Base-by-base conservation (phyloP, 2,113 vertebrate species). In the Lates calcarifer region DNA sequence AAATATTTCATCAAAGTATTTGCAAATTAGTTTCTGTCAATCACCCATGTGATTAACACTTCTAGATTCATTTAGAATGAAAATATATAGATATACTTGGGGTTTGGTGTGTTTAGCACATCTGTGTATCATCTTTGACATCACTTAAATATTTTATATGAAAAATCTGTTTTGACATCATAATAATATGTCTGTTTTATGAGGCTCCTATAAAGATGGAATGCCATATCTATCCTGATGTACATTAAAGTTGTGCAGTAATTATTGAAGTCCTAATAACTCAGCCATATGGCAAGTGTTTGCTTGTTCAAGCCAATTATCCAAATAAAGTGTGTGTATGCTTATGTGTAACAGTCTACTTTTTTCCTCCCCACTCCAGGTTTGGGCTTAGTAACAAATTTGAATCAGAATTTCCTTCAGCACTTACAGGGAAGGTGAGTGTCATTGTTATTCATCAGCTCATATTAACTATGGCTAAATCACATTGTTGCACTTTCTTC, bases 351-450 rank as follows among this genome's bases (percentile, higher is more conserved):
- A 78, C 15, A 13, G 1, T 55, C 4, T 28, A 4, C 7, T 39
- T 29, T 29, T 63, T 41, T 43, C 8, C 9, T 60, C 18, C 11
- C 7, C 18, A 2, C 24, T 8, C 9, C 93, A 99, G 98, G 89
- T 99, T 99, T 96, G 98, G 98, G 89, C 95, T 99, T 74, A 99
- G 97, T 94, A 99, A 99, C 96, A 99, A 98, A 96, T 99, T 99
- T 92, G 98, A 99, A 95, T 96, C 97, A 62, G 98, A 99, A 94
- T 99, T 99, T 89, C 98, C 98, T 77, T 99, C 98, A 79, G 97
- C 97, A 58, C 96, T 99, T 89, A 99, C 98, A 89, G 98, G 98
- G 95, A 99, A 99, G 95, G 98, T 98, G 80, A 96, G 96, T 93
- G 17, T 78, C 26, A 0, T 28, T 39, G 3, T 70, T 35, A 14